These are phyloP conservation scores for Melanophora roralis DNA, from an alignment of 2,888 invertebrate genomes.

Conservation along the genomic window DNA sequence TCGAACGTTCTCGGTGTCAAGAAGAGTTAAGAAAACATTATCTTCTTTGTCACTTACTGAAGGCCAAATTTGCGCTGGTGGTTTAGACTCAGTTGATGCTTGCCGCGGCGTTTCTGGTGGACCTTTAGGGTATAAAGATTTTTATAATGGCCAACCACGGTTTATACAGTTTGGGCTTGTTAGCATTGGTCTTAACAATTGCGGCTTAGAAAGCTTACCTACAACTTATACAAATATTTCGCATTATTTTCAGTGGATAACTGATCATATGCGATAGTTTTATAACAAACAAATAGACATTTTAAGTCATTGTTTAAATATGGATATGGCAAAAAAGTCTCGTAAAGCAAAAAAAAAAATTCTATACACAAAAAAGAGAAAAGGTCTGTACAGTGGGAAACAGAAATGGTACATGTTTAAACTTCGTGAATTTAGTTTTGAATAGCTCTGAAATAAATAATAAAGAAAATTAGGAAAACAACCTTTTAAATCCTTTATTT, in stretches of 20 bases:
- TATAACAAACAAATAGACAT: neutral
- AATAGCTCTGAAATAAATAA: too few relatives aligned
- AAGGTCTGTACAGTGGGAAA: too few relatives aligned
- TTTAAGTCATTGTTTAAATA: too few relatives aligned
- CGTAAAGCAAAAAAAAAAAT: too few relatives aligned
- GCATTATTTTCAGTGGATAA: constrained; percentile 77
- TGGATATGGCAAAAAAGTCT: too few relatives aligned
- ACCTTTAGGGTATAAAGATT: constrained; percentile 56
- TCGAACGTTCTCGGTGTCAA: neutral
- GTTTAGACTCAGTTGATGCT: constrained; percentile 67
- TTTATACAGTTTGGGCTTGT: constrained; percentile 79
- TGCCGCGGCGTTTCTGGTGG: constrained; percentile 72
- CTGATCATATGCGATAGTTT: neutral
- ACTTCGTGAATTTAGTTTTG: too few relatives aligned
- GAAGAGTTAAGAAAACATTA: neutral
- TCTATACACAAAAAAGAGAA: neutral
- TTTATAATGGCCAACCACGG: neutral
- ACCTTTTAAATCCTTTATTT: too few relatives aligned
- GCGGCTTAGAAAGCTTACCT: constrained; percentile 78
- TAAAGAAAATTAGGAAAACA: too few relatives aligned
- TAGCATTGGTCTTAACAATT: constrained; percentile 80
- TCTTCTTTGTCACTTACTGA: neutral
- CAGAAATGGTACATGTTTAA: too few relatives aligned
- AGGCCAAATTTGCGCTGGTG: constrained; percentile 48
- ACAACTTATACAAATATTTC: constrained; percentile 79